Percentiles rank a stretch among this genome's conserved stretches.
Evolutionary conservation across 1,140 invertebrate genomes (phyloP).

Genomic region (Aphelenchoides avenae): DNA sequence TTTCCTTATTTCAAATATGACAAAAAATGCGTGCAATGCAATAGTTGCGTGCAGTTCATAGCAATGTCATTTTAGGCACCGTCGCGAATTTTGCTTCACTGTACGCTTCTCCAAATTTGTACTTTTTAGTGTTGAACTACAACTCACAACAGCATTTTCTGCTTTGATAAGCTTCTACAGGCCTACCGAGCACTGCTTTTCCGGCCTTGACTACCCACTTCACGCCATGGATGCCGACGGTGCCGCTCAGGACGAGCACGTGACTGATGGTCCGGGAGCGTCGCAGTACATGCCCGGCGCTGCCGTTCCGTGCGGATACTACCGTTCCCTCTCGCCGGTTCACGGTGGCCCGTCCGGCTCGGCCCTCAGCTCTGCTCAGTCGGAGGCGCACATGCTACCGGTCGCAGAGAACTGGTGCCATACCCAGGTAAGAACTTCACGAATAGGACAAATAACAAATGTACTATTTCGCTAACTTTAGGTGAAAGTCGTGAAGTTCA

Average conservation of each 20-base stretch:
- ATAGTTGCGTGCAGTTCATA: no score
- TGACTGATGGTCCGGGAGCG: conserved; percentile 31
- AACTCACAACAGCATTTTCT: no score
- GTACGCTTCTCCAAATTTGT: no score
- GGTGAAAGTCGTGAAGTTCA: conserved; percentile 99
- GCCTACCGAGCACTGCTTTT: no score
- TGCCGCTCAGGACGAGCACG: conserved; percentile 28
- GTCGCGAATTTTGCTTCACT: no score
- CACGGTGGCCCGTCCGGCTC: conserved; percentile 13
- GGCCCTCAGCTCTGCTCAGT: conserved; percentile 3
- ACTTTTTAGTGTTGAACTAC: no score
- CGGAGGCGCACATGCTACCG: conserved; percentile 10
- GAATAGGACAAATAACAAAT: background rate
- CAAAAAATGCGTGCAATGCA: no score
- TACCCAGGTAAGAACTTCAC: conserved; percentile 66
- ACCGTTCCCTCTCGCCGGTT: conserved; percentile 29
- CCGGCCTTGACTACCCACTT: no score
- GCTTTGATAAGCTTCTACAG: no score
- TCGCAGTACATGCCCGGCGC: conserved; percentile 14
- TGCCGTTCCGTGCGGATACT: conserved; percentile 1
- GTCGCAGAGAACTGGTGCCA: conserved; percentile 91
- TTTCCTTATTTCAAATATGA: no score
- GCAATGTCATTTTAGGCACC: no score
- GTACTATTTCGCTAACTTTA: conserved; percentile 1
- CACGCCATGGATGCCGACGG: conserved; percentile 28